Base-by-base conservation (phyloP, 1,140 invertebrate species). In the Metopolophium dirhodum region DNA sequence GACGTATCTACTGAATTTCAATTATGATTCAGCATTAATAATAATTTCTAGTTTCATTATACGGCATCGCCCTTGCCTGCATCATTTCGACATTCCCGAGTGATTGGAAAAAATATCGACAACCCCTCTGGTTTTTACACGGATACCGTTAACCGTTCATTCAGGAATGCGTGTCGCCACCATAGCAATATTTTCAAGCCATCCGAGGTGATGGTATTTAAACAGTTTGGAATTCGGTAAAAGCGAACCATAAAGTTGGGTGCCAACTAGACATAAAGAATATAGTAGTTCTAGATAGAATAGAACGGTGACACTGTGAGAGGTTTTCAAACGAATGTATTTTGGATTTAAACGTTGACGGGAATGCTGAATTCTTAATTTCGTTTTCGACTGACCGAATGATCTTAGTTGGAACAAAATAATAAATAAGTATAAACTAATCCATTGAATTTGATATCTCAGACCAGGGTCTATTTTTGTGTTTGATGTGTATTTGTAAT, bases 21-120 rank as follows among this genome's bases (percentile, higher is more conserved):
- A 90, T 90, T 90, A 90, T 45, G 89, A 90, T 90, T 68, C 57
- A 41, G 57, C 54, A 41, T 90, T 90, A 90, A 89, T 89, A 89
- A 89, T 89, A 89, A 90, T 90, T 90, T 90, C 89, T 11, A 90
- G 37, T 90, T 90, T 90, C 89, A 90, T 90, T 90, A 90, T 68
- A n/a, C 57, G 26, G n/a, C 57, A 54, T 47, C 26, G 23, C 49
- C 86, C n/a, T 37, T 35, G 35, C 37, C 51, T 47, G 47, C 54
- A 90, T 90, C 26, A 45, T 90, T 90, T 90, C 57, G 54, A 90
- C 89, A 90, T 90, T 90, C 89, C 54, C 45, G 37, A 68, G 89
- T 41, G 89, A 90, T 61, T 45, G 89, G 57, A 37, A 68, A 90
- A 90, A 90, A 90, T 90, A 90, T 90, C 37, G 89, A 68, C 54